A percentile compares a stretch with the other conserved stretches of the same genome.
Conservation (phyloP, 2,888 invertebrate genomes). For the Stenurella melanura region DNA sequence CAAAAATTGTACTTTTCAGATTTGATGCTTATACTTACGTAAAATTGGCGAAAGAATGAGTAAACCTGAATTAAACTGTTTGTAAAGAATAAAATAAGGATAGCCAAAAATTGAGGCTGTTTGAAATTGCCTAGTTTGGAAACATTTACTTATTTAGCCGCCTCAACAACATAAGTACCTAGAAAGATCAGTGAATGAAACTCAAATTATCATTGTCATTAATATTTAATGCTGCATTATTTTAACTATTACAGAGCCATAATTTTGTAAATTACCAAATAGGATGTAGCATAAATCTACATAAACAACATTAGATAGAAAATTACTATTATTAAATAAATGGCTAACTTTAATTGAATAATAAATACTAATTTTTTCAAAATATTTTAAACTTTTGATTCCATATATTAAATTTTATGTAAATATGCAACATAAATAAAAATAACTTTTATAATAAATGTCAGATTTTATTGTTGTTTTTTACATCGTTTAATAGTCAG, state of each 20-base stretch:
- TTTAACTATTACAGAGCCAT: background rate
- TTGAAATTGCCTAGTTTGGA: too few species aligned
- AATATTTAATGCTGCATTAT: background rate
- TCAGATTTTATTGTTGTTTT: background rate
- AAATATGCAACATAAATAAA: background rate
- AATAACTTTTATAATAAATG: background rate
- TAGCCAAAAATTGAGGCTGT: too few species aligned
- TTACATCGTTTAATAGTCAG: too few species aligned
- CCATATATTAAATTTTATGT: constrained; percentile 1
- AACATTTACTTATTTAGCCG: too few species aligned
- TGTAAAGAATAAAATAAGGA: too few species aligned
- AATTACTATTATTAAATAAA: constrained; percentile 1
- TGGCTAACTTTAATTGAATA: background rate
- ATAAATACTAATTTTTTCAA: background rate
- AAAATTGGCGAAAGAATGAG: too few species aligned
- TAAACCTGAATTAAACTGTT: too few species aligned
- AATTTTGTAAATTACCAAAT: background rate
- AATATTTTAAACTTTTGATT: background rate
- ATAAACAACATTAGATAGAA: background rate
- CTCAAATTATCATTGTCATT: background rate
- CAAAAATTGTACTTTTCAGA: too few species aligned
- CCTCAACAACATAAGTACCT: too few species aligned
- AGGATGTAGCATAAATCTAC: background rate
- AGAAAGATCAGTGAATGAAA: background rate
- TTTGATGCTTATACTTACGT: too few species aligned